Percentiles rank a stretch among this genome's conserved stretches.
phyloP scores from a whole-genome alignment of 2,113 vertebrate genomes.

The Pteropus alecto region DNA sequence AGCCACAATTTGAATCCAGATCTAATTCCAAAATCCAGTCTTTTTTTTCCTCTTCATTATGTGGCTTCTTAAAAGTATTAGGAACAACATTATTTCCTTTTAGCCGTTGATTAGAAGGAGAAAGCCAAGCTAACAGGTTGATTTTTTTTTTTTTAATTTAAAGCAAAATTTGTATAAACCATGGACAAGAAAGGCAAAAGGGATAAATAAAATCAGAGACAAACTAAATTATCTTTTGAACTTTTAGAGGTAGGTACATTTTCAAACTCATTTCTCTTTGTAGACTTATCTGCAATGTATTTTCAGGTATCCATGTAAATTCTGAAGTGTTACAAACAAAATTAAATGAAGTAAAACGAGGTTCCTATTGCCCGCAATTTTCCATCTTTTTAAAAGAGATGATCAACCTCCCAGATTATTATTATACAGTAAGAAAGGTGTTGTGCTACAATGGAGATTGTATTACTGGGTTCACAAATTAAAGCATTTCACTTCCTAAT shows the following conservation, averaged over 20 bases:
- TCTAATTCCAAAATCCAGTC: neutral
- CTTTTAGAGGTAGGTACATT: neutral
- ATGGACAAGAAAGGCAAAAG: neutral
- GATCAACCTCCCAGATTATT: neutral
- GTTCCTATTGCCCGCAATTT: neutral
- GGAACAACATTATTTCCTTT: neutral
- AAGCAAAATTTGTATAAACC: neutral
- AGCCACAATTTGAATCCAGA: neutral
- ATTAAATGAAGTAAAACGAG: neutral
- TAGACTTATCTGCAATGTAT: neutral
- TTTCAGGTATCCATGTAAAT: neutral
- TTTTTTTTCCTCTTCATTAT: neutral
- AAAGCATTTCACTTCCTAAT: neutral
- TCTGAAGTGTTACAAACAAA: neutral
- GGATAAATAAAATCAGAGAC: neutral
- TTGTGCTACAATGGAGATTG: neutral
- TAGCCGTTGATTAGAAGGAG: neutral
- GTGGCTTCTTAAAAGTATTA: neutral
- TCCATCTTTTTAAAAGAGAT: neutral
- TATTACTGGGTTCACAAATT: neutral
- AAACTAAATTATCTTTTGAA: conserved; percentile 3
- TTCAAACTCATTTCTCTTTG: neutral
- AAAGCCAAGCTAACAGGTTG: neutral
- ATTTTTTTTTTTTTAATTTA: neutral
- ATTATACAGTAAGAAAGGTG: neutral